These are phyloP conservation scores for Opisthocomus hoazin DNA, from an alignment of 2,113 vertebrate species.

Conservation along the genomic window DNA sequence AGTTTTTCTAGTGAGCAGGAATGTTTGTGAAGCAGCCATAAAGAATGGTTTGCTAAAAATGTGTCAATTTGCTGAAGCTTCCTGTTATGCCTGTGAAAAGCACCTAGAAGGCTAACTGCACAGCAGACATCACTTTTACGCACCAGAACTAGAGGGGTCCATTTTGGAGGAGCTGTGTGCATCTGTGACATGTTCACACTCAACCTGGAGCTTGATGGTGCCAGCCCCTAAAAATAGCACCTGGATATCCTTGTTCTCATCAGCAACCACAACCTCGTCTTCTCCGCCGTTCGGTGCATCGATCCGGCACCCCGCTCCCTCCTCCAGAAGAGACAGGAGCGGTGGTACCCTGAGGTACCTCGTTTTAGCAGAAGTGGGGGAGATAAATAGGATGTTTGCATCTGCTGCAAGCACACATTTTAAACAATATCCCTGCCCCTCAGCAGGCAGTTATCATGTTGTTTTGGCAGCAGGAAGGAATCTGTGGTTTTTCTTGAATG, in stretches of 20 bases:
- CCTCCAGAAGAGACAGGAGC: neutral
- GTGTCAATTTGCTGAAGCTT: neutral
- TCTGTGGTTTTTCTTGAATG: conserved; percentile 79
- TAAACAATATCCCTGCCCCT: conserved; percentile 62
- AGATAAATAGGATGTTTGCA: conserved; percentile 53
- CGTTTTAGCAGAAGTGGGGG: conserved; percentile 14
- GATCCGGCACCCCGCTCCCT: neutral
- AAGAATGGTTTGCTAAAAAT: neutral
- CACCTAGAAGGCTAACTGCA: neutral
- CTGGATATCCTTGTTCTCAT: conserved; percentile 61
- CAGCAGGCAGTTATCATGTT: conserved; percentile 74
- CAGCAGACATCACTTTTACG: neutral
- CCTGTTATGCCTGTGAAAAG: neutral
- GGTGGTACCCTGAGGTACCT: neutral
- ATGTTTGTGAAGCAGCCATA: neutral
- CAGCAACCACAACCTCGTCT: conserved; percentile 23
- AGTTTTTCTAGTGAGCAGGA: neutral
- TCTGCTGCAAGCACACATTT: conserved; percentile 47
- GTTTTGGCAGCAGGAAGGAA: conserved; percentile 82
- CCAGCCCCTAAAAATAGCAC: conserved; percentile 71
- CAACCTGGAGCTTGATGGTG: conserved; percentile 55
- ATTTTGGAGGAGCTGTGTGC: conserved; percentile 34
- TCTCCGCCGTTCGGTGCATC: conserved; percentile 4
- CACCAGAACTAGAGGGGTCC: conserved; percentile 15
- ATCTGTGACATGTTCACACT: conserved; percentile 58